Conservation (phyloP, 2,888 invertebrate species). For the Cylindroiulus punctatus region DNA sequence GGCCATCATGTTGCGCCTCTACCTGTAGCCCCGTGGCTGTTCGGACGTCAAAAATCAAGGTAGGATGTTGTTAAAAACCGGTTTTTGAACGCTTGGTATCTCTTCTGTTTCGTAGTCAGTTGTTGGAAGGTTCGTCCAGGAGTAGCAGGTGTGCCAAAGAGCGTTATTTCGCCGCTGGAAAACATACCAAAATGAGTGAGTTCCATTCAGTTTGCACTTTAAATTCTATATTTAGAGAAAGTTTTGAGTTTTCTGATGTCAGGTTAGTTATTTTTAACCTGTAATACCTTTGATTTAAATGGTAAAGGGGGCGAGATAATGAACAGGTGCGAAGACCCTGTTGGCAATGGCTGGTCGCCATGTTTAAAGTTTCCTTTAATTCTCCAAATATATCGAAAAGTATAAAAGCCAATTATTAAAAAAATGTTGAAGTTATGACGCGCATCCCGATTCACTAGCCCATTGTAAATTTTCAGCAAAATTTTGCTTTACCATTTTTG, state of each 20-base stretch:
- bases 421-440: neutral
- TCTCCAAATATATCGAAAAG: neutral
- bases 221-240: neutral
- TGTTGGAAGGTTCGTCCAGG: neutral
- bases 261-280: neutral
- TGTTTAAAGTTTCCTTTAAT: neutral
- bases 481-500: too few relatives aligned
- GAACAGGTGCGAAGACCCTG: constrained; percentile 3
- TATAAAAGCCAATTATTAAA: neutral
- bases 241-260: neutral
- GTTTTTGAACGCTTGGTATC: constrained; percentile 17
- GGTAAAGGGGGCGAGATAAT: neutral
- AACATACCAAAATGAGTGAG: constrained; percentile 11
- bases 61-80: constrained; percentile 19
- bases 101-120: neutral
- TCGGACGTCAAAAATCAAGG: neutral
- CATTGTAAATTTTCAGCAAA: too few relatives aligned
- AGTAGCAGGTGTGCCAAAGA: neutral
- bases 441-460: too few relatives aligned
- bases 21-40: constrained; percentile 16
- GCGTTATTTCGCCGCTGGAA: constrained; percentile 7
- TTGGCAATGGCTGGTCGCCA: neutral
- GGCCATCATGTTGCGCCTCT: neutral
- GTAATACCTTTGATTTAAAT: neutral
- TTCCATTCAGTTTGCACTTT: neutral